A percentile compares a stretch with the other conserved stretches of the same genome.
Evolutionary conservation across 2,113 vertebrate genomes (phyloP).

Genomic region (Larimichthys polyactis): DNA sequence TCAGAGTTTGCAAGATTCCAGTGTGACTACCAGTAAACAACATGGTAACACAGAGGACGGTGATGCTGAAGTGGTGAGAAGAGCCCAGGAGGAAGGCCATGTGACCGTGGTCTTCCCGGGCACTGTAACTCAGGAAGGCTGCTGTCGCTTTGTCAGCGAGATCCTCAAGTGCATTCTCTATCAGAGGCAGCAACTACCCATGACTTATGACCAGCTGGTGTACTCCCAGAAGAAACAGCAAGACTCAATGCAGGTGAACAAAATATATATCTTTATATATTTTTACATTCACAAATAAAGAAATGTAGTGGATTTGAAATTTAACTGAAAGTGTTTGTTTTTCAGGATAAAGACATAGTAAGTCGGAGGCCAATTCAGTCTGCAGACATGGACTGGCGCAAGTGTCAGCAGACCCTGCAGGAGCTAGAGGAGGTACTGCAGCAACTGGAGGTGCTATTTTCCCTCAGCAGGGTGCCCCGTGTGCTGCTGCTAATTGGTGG

Average conservation of each 20-base stretch:
- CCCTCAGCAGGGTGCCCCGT: slow-evolving; percentile 89
- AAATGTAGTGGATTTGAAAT: slow-evolving; percentile 1
- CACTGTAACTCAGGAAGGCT: slow-evolving; percentile 88
- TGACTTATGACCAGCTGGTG: slow-evolving; percentile 93
- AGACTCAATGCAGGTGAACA: slow-evolving; percentile 67
- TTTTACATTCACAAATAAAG: neutral
- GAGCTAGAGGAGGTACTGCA: slow-evolving; percentile 90
- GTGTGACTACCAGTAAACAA: slow-evolving; percentile 13
- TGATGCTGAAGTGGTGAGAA: slow-evolving; percentile 68
- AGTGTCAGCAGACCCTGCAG: slow-evolving; percentile 87
- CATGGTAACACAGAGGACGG: slow-evolving; percentile 25
- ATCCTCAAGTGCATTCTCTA: slow-evolving; percentile 94
- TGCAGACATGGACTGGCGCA: slow-evolving; percentile 78
- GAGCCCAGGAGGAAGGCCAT: slow-evolving; percentile 76
- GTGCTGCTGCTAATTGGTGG: slow-evolving; percentile 95
- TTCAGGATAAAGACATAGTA: slow-evolving; percentile 81
- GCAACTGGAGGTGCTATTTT: slow-evolving; percentile 91
- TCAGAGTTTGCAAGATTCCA: slow-evolving; percentile 23
- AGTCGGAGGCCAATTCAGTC: slow-evolving; percentile 72
- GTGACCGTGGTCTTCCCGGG: slow-evolving; percentile 90
- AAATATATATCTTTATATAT: neutral
- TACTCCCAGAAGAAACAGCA: slow-evolving; percentile 85
- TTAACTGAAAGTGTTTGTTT: slow-evolving; percentile 4
- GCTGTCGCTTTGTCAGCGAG: slow-evolving; percentile 92
- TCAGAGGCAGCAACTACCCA: slow-evolving; percentile 94